Percentiles rank a stretch among this genome's conserved stretches.
Conservation (phyloP, 2,113 vertebrate species). For the Phrynosoma platyrhinos region DNA sequence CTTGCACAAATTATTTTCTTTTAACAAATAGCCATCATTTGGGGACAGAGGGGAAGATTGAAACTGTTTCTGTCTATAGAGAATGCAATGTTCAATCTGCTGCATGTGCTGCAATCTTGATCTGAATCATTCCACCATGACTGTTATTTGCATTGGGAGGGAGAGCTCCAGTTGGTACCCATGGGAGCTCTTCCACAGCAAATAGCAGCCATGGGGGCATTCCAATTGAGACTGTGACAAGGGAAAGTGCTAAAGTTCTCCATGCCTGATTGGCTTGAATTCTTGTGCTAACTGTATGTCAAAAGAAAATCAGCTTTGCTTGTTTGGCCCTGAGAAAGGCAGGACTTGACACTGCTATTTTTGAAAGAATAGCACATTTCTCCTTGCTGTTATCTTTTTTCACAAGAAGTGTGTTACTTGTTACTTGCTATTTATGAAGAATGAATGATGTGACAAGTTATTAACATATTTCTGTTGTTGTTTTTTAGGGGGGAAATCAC, state of each 20-base stretch:
- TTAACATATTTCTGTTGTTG: not conserved
- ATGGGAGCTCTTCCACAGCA: not conserved
- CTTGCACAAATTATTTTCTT: not conserved
- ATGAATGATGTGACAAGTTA: not conserved
- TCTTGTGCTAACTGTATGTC: not conserved
- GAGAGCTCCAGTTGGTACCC: not conserved
- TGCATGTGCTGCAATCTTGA: not conserved
- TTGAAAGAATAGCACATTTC: not conserved
- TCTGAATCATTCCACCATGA: not conserved
- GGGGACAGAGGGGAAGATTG: not conserved
- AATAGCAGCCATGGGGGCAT: not conserved
- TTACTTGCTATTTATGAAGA: not conserved
- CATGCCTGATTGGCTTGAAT: not conserved
- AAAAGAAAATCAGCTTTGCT: not conserved
- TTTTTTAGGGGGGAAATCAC: not conserved
- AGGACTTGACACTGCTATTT: not conserved
- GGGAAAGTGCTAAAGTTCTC: too few species aligned
- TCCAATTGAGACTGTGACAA: not conserved
- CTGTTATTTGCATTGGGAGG: not conserved
- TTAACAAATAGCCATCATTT: not conserved
- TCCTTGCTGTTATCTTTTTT: not conserved
- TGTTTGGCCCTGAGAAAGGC: not conserved
- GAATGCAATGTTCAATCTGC: not conserved
- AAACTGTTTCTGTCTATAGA: too few species aligned
- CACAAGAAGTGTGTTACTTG: not conserved